Conservation (phyloP, 2,113 vertebrate genomes). For the Sigmodon hispidus region DNA sequence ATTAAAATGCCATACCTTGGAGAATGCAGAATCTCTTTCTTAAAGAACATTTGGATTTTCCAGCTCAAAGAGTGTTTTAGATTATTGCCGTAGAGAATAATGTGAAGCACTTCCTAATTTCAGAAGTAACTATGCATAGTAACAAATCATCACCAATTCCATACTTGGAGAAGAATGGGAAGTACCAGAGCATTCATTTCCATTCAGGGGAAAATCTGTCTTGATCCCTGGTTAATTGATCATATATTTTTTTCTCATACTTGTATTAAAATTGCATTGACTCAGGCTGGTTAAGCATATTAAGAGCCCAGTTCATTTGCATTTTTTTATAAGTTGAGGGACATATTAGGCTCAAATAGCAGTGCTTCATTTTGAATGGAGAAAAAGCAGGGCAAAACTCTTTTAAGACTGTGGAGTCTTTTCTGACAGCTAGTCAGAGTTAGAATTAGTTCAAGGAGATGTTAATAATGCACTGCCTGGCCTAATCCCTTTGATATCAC, state of each 20-base stretch:
- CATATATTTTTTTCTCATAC: constrained; percentile 77
- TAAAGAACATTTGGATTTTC: constrained; percentile 77
- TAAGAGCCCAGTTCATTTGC: constrained; percentile 85
- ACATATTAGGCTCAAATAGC: constrained; percentile 83
- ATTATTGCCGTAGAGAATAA: constrained; percentile 73
- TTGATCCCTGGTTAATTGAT: constrained; percentile 85
- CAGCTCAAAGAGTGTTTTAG: constrained; percentile 79
- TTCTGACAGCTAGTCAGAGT: constrained; percentile 91
- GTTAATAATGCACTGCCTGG: constrained; percentile 91
- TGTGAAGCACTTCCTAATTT: constrained; percentile 55
- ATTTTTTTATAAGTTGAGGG: constrained; percentile 85
- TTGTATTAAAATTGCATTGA: constrained; percentile 71
- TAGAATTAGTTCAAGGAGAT: constrained; percentile 94
- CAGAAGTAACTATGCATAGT: constrained; percentile 73
- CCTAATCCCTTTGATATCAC: constrained; percentile 94
- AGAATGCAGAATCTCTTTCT: constrained; percentile 76
- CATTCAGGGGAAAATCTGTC: constrained; percentile 77
- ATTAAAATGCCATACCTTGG: constrained; percentile 65
- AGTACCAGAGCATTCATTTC: constrained; percentile 77
- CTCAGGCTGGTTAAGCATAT: constrained; percentile 80
- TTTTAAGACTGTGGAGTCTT: constrained; percentile 87
- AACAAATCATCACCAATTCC: constrained; percentile 76
- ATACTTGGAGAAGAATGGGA: constrained; percentile 74
- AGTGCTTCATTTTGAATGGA: constrained; percentile 81
- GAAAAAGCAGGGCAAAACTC: constrained; percentile 80